Base-by-base conservation (phyloP, 30 jellyfish, hydroid and myxozoan species). In the Cassiopea andromeda region DNA sequence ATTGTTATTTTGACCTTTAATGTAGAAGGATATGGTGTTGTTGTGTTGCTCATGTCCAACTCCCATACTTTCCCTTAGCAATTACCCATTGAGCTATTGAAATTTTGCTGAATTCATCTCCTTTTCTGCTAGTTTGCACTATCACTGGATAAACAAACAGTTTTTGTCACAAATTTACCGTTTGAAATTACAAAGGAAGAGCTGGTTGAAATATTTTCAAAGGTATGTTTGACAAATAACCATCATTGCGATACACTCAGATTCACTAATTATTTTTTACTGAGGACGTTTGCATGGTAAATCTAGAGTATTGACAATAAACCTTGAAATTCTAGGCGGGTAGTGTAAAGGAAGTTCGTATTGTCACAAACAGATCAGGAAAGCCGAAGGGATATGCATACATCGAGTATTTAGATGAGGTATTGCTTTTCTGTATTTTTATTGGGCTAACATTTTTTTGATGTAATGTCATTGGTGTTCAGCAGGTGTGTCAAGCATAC, bases 351-450 rank as follows among this genome's bases (percentile, higher is more conserved):
- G 98, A 96, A 85, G 97, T 96, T 2, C 89, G 99, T 17, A 94
- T 96, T 8, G 98, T 96, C 58, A 92, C 98, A 18, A 96, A 96
- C 90, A 92, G 99, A 50, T 85, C 99, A 3, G 99, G 99, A 44
- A 96, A 92, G 71, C 90, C 98, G 1, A 96, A 96, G 69, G 99
- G 99, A 47, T 96, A 69, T 81, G 99, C 97, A 12, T 96, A 96
- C 88, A 79, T 96, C 59, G 98, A 96, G 78, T 96, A 81, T 64
- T 75, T 46, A 48, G 90, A 89, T 14, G 99, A 92, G 97, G 99
- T 95, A 73, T 1, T 80, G 2, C 4, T 43, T 38, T 13, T 43
- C 7, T 1, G 57, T 13, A 8, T 15, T 1, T 1, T 27, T 27
- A 27, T 27, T 27, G 38, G 38, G 38, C 38, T 27, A 27, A 27